Percentiles rank a stretch among this genome's conserved stretches.
These are phyloP conservation scores for Megalurothrips usitatus DNA, from an alignment of 2,888 invertebrate species.

Conservation along the genomic window DNA sequence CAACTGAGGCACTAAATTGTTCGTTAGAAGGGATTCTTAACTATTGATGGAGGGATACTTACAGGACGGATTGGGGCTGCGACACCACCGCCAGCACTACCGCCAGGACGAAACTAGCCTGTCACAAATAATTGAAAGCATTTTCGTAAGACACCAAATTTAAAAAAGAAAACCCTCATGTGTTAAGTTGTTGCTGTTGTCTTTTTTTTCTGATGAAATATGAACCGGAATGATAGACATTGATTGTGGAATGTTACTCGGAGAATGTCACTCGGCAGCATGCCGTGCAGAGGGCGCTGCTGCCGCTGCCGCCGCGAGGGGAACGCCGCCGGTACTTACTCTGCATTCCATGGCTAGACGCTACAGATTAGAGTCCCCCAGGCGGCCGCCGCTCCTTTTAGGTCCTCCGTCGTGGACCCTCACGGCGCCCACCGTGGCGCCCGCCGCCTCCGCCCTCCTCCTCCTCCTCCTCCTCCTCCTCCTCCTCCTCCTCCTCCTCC, in stretches of 20 bases:
- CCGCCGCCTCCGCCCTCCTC: background rate
- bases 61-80: background rate
- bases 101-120: background rate
- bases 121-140: too few species aligned
- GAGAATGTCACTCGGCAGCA: background rate
- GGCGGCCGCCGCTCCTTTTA: background rate
- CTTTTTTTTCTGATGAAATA: too few species aligned
- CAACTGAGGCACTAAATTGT: too few species aligned
- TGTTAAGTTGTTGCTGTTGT: too few species aligned
- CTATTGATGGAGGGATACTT: background rate
- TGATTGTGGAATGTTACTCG: too few species aligned
- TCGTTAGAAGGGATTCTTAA: too few species aligned
- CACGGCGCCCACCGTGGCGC: background rate
- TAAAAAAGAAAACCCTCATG: background rate
- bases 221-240: too few species aligned
- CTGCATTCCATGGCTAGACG: conserved; percentile 24
- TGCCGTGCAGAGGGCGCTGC: background rate
- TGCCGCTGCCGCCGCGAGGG: background rate
- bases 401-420: background rate
- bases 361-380: background rate
- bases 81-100: background rate
- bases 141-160: too few species aligned
- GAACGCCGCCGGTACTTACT: background rate
- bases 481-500: background rate
- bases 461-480: background rate